Base-by-base conservation (phyloP, 2,113 vertebrate genomes). In the Anarrhichthys ocellatus region DNA sequence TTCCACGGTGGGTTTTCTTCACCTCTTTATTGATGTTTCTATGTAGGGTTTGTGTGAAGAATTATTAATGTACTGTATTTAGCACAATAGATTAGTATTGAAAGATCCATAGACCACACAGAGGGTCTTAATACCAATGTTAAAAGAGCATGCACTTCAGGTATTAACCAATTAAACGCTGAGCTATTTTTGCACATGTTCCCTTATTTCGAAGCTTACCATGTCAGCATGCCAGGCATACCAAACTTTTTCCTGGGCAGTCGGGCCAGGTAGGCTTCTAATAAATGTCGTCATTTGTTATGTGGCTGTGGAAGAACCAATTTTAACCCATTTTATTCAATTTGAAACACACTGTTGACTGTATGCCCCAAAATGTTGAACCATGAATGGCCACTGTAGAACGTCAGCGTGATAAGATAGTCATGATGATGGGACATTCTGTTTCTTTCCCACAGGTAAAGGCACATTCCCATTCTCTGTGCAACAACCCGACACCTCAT, bases 271-370 rank as follows among this genome's bases (percentile, higher is more conserved):
- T 24, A 63, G 8, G 59, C 44, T n/a, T 27, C 59, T 50, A 32
- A 52, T 29, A 50, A 75, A 40, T 75, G 44, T 52, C 32, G 24
- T 38, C 44, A 18, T 63, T 63, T 38, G 54, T 64, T 64, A 17
- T 36, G 27, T 42, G 29, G 15, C 61, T 75, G 44, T 20, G 5
- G 24, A 38, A 20, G 4, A 32, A 64, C 73, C 9, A 2, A 24
- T 18, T 58, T 58, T 29, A 24, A 32, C 32, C 32, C 3, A 0
- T 27, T 29, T 1, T 5, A 54, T 65, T n/a, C 29, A 32, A 34
- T 34, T 62, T 27, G 1, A 52, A 24, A 62, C 15, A 18, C 32
- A 27, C 50, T 52, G 64, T 48, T 64, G 59, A 50, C 29, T 36
- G 20, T 38, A 36, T 50, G 44, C 44, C 44, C 8, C 73, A 50